Conservation (phyloP, 2,797 vertebrate species). For the Sebastes cheni region DNA sequence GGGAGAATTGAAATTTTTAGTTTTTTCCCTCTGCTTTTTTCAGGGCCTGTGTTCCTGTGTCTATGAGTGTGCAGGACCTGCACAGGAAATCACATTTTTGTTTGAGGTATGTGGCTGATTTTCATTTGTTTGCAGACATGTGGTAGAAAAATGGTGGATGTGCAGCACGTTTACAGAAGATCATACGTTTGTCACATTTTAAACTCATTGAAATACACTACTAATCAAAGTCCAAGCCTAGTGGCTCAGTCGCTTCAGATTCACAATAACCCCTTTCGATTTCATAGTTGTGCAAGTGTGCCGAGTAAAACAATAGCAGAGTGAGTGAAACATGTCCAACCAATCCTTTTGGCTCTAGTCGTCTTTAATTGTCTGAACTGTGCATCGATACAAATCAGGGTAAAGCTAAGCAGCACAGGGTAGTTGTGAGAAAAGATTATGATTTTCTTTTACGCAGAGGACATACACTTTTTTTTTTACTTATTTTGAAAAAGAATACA, state of each 20-base stretch:
- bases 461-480: neutral
- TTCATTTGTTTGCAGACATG: neutral
- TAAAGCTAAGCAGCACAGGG: neutral
- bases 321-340: neutral
- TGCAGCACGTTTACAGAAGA: neutral
- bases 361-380: neutral
- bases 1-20: neutral
- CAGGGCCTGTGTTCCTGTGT: neutral
- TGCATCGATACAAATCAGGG: neutral
- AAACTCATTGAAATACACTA: neutral
- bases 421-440: neutral
- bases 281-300: neutral
- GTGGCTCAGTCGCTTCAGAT: neutral
- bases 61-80: slow-evolving; percentile 5
- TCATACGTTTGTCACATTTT: neutral
- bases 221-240: neutral
- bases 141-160: neutral
- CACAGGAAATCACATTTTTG: slow-evolving; percentile 19
- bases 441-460: neutral
- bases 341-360: neutral
- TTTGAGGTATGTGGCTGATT: slow-evolving; percentile 62
- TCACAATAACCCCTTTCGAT: neutral
- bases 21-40: neutral
- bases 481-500: neutral
- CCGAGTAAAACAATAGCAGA: neutral